Percentiles rank a stretch among this genome's conserved stretches.
phyloP scores from a whole-genome alignment of 2,888 invertebrate genomes.

The Hedychridium roseum region DNA sequence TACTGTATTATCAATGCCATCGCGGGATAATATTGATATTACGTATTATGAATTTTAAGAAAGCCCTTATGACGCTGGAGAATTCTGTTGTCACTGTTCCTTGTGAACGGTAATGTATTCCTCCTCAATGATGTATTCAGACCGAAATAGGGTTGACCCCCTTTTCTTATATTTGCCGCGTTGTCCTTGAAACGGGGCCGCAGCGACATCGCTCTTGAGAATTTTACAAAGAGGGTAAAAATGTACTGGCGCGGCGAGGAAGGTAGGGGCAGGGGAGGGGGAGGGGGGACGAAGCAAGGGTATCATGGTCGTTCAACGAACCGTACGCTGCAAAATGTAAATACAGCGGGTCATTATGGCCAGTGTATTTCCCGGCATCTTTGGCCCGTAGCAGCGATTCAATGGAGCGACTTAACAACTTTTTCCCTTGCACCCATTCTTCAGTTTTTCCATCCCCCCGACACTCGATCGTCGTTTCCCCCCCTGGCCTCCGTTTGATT shows the following conservation, averaged over 20 bases:
- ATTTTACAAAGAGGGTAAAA: slow-evolving; percentile 12
- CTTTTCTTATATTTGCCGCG: slow-evolving; percentile 13
- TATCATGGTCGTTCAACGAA: slow-evolving; percentile 10
- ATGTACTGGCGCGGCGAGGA: neutral
- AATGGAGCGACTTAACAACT: slow-evolving; percentile 25
- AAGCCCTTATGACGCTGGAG: no score
- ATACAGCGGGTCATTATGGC: slow-evolving; percentile 21
- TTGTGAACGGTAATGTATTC: slow-evolving; percentile 30
- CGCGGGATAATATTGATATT: no score
- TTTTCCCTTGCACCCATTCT: slow-evolving; percentile 6
- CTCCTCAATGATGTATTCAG: slow-evolving; percentile 24
- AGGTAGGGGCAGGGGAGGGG: neutral
- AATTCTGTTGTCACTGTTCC: no score
- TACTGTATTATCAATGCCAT: no score
- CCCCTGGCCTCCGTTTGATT: slow-evolving; percentile 23
- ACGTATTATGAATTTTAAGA: no score
- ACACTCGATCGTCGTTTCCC: neutral
- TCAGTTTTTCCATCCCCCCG: neutral
- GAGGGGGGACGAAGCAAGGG: slow-evolving; percentile 15
- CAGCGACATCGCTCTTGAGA: slow-evolving; percentile 5
- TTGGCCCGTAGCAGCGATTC: slow-evolving; percentile 8
- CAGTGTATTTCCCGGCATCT: slow-evolving; percentile 7
- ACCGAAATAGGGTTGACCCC: slow-evolving; percentile 20
- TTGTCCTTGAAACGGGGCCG: slow-evolving; percentile 1
- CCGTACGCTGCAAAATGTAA: slow-evolving; percentile 21